These are phyloP conservation scores for Smittia sp. DNA, from an alignment of 2,888 invertebrate genomes.

Conservation along the genomic window DNA sequence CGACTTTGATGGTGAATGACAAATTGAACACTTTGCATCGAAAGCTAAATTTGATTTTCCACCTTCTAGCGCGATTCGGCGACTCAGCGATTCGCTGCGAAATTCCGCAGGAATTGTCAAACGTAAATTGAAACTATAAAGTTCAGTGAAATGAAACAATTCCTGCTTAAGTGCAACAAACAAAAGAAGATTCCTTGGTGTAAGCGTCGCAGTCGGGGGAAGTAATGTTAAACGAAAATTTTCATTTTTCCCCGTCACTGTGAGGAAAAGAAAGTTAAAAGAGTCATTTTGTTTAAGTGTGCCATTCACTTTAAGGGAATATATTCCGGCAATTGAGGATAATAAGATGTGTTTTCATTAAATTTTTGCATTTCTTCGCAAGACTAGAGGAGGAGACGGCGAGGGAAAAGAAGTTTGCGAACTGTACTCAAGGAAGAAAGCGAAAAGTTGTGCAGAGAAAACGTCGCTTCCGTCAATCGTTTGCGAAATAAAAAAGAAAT, in stretches of 20 bases:
- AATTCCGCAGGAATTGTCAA: neutral
- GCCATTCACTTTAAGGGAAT: constrained; percentile 23
- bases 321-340: constrained; percentile 2
- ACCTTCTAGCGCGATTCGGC: too few species aligned
- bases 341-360: constrained; percentile 28
- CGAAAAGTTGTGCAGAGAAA: neutral
- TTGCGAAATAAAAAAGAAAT: constrained; percentile 2
- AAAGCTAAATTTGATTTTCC: too few species aligned
- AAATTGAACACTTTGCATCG: neutral
- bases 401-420: neutral
- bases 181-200: neutral
- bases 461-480: constrained; percentile 19
- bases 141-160: constrained; percentile 18
- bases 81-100: too few species aligned
- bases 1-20: neutral
- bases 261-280: neutral
- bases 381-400: neutral
- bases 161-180: constrained; percentile 7
- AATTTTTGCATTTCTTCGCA: constrained; percentile 12
- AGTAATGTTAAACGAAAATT: constrained; percentile 13
- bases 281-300: constrained; percentile 25
- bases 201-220: neutral
- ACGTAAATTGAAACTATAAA: constrained; percentile 25
- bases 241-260: neutral
- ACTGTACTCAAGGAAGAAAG: neutral